phyloP scores from a whole-genome alignment of 2,888 invertebrate genomes.

The Drosophila colorata region DNA sequence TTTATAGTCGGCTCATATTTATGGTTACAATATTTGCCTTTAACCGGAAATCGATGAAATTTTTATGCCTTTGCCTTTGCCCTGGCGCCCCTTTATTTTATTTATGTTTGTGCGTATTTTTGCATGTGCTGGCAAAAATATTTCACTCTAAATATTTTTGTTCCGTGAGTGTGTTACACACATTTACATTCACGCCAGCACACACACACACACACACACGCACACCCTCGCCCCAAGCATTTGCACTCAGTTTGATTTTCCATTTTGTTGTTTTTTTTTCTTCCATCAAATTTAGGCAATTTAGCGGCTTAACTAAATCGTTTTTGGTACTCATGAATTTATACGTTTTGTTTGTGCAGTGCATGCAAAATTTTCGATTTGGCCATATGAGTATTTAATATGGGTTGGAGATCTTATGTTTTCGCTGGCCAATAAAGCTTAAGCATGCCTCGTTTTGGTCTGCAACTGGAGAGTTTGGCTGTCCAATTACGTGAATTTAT shows the following conservation, averaged over 20 bases:
- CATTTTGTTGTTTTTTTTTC: slow-evolving; percentile 39
- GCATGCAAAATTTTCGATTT: slow-evolving; percentile 67
- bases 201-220: not conserved
- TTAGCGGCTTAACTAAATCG: slow-evolving; percentile 79
- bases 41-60: slow-evolving; percentile 81
- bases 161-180: slow-evolving; percentile 18
- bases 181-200: not conserved
- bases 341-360: slow-evolving; percentile 78
- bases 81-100: slow-evolving; percentile 70
- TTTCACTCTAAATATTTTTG: slow-evolving; percentile 39
- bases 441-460: slow-evolving; percentile 21
- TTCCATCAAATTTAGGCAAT: slow-evolving; percentile 73
- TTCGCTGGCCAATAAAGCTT: slow-evolving; percentile 42
- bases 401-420: slow-evolving; percentile 20
- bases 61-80: slow-evolving; percentile 66
- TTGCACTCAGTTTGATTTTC: slow-evolving; percentile 71
- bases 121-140: slow-evolving; percentile 57
- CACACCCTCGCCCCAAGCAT: slow-evolving; percentile 38
- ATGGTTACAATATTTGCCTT: slow-evolving; percentile 80
- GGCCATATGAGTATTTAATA: slow-evolving; percentile 32
- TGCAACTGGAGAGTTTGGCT: slow-evolving; percentile 16
- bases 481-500: slow-evolving; percentile 57
- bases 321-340: slow-evolving; percentile 74
- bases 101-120: slow-evolving; percentile 58
- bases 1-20: slow-evolving; percentile 81